Evolutionary conservation across 2,888 invertebrate genomes (phyloP).

Genomic region (Mesochorus sp.): DNA sequence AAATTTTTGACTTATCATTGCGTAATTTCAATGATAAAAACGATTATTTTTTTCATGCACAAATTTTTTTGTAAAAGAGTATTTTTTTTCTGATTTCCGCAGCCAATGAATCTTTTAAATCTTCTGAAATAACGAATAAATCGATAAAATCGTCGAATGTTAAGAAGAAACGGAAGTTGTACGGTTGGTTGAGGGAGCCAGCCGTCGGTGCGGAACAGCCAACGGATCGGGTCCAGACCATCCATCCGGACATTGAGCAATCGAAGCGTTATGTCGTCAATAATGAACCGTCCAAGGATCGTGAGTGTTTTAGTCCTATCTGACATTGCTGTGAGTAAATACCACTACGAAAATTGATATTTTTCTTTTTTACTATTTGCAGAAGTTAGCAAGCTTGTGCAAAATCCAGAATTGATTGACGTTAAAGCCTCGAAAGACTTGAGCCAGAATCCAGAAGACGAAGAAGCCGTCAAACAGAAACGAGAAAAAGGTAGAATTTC

Average conservation of each 20-base stretch:
- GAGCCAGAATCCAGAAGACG: not conserved
- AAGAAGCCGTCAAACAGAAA: not conserved
- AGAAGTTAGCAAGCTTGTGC: constrained; percentile 57
- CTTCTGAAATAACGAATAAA: not conserved
- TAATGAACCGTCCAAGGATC: constrained; percentile 35
- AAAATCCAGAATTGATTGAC: constrained; percentile 48
- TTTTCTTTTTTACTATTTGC: not conserved
- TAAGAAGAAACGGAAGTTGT: constrained; percentile 55
- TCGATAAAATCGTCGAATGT: constrained; percentile 36
- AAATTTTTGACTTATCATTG: not conserved
- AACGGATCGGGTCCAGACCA: constrained; percentile 59
- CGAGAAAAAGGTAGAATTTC: constrained; percentile 38
- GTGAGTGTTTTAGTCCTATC: constrained; percentile 38
- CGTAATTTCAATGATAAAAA: not conserved
- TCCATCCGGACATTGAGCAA: constrained; percentile 60
- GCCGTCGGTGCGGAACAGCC: constrained; percentile 57
- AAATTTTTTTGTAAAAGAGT: not conserved
- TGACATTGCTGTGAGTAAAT: not conserved
- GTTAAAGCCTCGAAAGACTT: constrained; percentile 13
- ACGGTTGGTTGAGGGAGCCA: constrained; percentile 50
- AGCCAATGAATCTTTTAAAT: constrained; percentile 36
- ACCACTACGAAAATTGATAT: not conserved
- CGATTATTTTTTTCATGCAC: not conserved
- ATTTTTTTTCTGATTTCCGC: constrained; percentile 3
- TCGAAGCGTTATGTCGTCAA: constrained; percentile 46